These are phyloP conservation scores for Centropristis striata DNA, from an alignment of 2,113 vertebrate species.

Conservation along the genomic window DNA sequence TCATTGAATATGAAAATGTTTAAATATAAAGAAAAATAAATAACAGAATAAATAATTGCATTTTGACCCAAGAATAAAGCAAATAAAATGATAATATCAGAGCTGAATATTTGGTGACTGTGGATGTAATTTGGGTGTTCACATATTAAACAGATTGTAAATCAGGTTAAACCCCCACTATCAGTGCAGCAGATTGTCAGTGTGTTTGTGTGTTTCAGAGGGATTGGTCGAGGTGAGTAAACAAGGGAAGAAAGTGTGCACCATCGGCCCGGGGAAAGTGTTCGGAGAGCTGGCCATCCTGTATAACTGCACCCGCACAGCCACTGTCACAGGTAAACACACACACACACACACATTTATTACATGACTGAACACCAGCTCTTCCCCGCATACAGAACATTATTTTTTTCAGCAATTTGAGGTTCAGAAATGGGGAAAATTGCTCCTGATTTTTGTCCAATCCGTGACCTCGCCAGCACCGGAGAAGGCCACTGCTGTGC, in stretches of 20 bases:
- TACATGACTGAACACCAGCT: not conserved
- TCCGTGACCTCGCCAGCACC: not conserved
- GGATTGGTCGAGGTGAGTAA: conserved; percentile 83
- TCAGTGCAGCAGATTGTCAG: too few species aligned
- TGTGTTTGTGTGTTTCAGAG: conserved; percentile 68
- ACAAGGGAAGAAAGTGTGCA: conserved; percentile 78
- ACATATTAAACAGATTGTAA: too few species aligned
- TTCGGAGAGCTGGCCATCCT: conserved; percentile 85
- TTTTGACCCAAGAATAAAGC: too few species aligned
- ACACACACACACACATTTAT: conserved; percentile 13
- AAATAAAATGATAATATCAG: too few species aligned
- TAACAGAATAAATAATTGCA: too few species aligned
- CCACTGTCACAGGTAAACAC: conserved; percentile 81
- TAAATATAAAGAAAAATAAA: too few species aligned
- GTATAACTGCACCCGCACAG: conserved; percentile 87
- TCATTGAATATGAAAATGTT: too few species aligned
- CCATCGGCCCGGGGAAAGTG: conserved; percentile 79
- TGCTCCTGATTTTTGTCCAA: not conserved
- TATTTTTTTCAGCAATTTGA: too few species aligned
- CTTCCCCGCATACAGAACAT: not conserved
- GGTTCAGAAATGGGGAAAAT: not conserved
- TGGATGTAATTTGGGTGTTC: too few species aligned
- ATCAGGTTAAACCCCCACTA: too few species aligned
- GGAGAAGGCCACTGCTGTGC: not conserved
- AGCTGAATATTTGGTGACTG: too few species aligned